Evolutionary conservation across 2,888 invertebrate species (phyloP), one percentile per base, ranked within the genome.

Genomic region (Andrena hattorfiana): DNA sequence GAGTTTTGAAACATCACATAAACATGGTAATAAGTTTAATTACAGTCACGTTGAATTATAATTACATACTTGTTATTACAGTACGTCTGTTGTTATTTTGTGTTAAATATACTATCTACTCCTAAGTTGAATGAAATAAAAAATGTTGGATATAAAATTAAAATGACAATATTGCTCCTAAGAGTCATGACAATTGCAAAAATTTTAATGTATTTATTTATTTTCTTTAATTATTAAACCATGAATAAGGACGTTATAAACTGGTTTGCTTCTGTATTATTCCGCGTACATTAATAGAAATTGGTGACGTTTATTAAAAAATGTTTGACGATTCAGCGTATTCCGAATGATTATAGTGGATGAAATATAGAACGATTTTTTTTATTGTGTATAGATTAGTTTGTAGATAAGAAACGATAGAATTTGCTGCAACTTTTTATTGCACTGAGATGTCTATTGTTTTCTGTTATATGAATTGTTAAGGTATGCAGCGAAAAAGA

Each of bases 291-390:
- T 42, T 42, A 42, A 42, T 13, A 0, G 13, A 10, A 42, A 42
- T 42, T 42, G 16, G 54, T 20, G 3, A 20, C 51, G 51, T 51
- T 51, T 51, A 8, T 2, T 8, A 5, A 26, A 32, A 28, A 28
- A 56, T 30, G 5, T 59, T 4, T 4, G 3, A 20, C 10, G 20
- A 30, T 76, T 76, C 69, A 76, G 75, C 64, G 4, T 79, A 79
- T 69, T 76, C 64, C 69, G 69, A 76, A 79, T 79, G 79, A 76
- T 70, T 35, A 13, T 30, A 10, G 59, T 77, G 74, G 74, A 48
- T 16, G 56, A 3, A 42, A 20, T 13, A 49, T 67, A 49, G 6
- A 60, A 30, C 56, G 66, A 48, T 13, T 28, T 56, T 13, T 48
- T 48, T 67, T 20, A 35, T 16, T 20, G 32, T 70, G 20, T 26